Conservation (phyloP, 2,113 vertebrate genomes). For the Apus apus region DNA sequence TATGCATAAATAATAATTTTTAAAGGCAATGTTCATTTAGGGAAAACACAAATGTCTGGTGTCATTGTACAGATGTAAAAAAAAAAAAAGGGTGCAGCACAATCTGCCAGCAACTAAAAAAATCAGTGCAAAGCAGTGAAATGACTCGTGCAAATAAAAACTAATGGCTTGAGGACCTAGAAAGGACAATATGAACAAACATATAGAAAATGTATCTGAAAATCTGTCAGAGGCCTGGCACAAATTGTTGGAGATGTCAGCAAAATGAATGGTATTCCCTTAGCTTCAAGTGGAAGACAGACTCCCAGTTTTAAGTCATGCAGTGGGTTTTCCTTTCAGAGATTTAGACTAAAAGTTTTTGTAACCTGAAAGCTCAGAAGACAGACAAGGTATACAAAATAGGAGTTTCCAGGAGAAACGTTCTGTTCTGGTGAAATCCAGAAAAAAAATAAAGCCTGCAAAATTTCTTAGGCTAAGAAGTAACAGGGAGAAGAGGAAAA, state of each 20-base stretch:
- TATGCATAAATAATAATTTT: background rate
- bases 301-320: background rate
- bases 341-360: background rate
- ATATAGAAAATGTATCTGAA: background rate
- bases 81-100: background rate
- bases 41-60: background rate
- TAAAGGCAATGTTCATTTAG: background rate
- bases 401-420: background rate
- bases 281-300: background rate
- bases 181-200: conserved; percentile 29
- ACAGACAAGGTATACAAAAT: background rate
- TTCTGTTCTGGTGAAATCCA: background rate
- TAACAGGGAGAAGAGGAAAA: background rate
- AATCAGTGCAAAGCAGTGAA: conserved; percentile 3
- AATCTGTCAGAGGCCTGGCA: background rate
- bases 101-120: background rate
- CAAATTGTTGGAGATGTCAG: background rate
- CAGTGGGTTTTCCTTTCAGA: background rate
- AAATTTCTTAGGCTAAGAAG: background rate
- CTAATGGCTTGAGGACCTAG: conserved; percentile 43
- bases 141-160: conserved; percentile 61
- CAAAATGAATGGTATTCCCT: background rate
- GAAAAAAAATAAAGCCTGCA: background rate
- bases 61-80: background rate
- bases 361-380: background rate